phyloP scores from a whole-genome alignment of 2,888 invertebrate genomes.

The Pachliopta kotzebuea region DNA sequence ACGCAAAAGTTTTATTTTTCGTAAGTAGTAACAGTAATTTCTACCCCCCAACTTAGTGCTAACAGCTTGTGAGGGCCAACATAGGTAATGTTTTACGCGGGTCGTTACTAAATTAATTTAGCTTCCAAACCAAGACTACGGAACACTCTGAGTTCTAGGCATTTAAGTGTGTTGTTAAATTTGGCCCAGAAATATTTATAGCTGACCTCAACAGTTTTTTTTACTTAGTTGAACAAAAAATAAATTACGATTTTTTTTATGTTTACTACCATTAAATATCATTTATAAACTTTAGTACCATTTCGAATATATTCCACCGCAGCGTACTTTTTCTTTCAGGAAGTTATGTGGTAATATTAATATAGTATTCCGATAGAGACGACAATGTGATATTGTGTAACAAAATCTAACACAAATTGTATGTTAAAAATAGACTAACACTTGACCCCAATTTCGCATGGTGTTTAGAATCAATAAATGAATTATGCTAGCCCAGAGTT shows the following conservation, averaged over 20 bases:
- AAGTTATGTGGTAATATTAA: no score
- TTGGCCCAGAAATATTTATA: background rate
- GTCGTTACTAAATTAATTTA: conserved; percentile 12
- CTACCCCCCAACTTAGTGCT: background rate
- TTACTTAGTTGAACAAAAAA: no score
- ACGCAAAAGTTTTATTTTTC: conserved; percentile 5
- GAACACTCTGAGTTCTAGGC: background rate
- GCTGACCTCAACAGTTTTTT: background rate
- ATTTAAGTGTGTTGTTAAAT: conserved; percentile 7
- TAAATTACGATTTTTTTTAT: no score
- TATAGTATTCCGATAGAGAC: no score
- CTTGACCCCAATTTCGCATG: background rate
- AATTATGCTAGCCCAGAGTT: background rate
- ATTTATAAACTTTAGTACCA: no score
- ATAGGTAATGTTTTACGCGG: conserved; percentile 8
- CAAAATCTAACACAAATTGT: no score
- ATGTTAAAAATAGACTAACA: background rate
- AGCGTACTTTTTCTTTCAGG: no score
- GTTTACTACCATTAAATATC: no score
- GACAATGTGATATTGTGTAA: no score
- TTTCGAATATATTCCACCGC: no score
- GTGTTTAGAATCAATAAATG: background rate
- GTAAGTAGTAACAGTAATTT: conserved; percentile 13
- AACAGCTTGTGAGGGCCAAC: conserved; percentile 6
- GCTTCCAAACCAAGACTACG: background rate